Base-by-base conservation (phyloP, 2,888 invertebrate genomes). In the Meteorus colon region DNA sequence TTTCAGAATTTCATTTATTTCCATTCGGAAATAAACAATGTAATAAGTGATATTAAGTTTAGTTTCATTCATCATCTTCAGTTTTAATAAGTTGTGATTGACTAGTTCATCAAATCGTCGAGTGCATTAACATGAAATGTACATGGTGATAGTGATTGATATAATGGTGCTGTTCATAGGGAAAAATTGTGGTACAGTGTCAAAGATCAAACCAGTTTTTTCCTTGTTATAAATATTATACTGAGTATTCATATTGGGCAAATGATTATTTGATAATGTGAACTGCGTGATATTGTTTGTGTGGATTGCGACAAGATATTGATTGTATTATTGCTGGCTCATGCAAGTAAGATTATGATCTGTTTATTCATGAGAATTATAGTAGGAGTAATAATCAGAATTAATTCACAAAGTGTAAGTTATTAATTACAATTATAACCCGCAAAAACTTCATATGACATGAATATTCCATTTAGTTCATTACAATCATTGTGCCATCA, bases 301-400 rank as follows among this genome's bases (percentile, higher is more conserved):
- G 48, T 48, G 48, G n/a, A 16, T 48, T 16, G 16, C 3, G 48
- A 48, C 48, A 48, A 48, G 16, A 48, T 48, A 48, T 48, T 4
- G 16, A 48, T n/a, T n/a, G 14, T 48, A n/a, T 48, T 48, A 16
- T 16, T 48, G 48, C 2, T n/a, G 16, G 48, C n/a, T 48, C 2
- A 48, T 48, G 48, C 48, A 48, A 48, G 48, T 48, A 48, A 48
- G 48, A 48, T 48, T 48, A 48, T 48, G 4, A 48, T 48, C n/a
- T 48, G n/a, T n/a, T 48, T 48, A n/a, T 48, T 48, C 1, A 48
- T 48, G 16, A n/a, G 4, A 48, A 48, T n/a, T 48, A n/a, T 5
- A 4, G n/a, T 4, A 41, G 2, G 41, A 12, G 12, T 41, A 41
- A 12, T 8, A 12, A 41, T 12, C 2, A 12, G 8, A 12, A 12